Evolutionary conservation across 2,113 vertebrate species (phyloP), one percentile per base, ranked within the genome.

Genomic region (Amphiprion ocellaris): DNA sequence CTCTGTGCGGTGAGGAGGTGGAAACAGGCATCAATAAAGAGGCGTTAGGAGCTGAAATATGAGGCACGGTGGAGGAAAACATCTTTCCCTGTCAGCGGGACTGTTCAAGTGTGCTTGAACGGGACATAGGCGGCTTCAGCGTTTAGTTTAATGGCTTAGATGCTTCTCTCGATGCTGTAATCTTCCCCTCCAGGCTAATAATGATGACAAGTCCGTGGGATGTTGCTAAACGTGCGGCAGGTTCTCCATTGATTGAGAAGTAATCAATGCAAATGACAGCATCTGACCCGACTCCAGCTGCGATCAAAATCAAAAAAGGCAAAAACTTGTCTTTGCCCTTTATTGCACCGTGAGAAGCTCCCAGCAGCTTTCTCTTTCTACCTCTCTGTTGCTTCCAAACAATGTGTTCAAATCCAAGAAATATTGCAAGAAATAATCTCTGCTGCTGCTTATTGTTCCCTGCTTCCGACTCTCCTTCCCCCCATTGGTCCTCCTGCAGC

Each of bases 401-500:
- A 9, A 62, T 17, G 16, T 47, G 60, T 53, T 83, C 39, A 37
- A 70, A 77, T 73, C n/a, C 30, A 71, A 39, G 72, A 72, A 74
- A 26, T 70, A 47, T 66, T 49, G 16, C 16, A 68, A 3, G 55
- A 46, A 21, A 59, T 26, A 26, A 50, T 49, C 69, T 62, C 28
- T 47, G 37, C 28, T 61, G 49, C 59, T 10, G 1, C 46, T 71
- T 28, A 39, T 54, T 10, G 46, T 53, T 77, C 49, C 23, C 74
- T 64, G 50, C 74, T 60, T 64, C 15, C 28, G 62, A 54, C 12
- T 63, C 60, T 56, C 8, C 8, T 50, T 12, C 58, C 67, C 70
- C 56, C 15, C 3, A n/a, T 54, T 53, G 79, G 77, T 90, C 81
- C 41, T 84, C 65, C 75, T 75, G 74, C 86, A 86, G 81, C 86